Evolutionary conservation across 2,888 invertebrate genomes (phyloP), one percentile per base, ranked within the genome.

Genomic region (Limnephilus marmoratus): DNA sequence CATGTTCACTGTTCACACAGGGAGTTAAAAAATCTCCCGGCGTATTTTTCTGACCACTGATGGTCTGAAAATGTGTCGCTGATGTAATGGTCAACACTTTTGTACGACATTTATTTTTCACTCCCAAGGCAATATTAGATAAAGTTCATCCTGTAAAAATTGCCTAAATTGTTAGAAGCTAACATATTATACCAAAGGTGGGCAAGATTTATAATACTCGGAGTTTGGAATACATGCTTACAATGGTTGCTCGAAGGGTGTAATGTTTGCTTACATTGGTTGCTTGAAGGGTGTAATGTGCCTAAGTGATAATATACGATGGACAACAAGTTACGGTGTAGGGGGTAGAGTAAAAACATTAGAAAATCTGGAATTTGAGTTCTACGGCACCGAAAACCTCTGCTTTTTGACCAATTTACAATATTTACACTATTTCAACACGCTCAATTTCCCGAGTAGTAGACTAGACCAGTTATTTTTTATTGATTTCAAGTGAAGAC

Each of bases 401-500:
- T 24, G 68, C 7, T n/a, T 68, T 9, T 9, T n/a, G n/a, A 24
- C 68, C n/a, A 68, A 7, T 68, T 68, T 68, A n/a, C 24, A 68
- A 53, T 53, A 18, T 53, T 18, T 53, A 53, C 18, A 81, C 13
- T 81, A 81, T 81, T 81, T 81, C 13, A 31, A 81, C 9, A 34
- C 82, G 13, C 18, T 82, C 18, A 83, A 85, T 41, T 18, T 24
- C 85, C 34, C 34, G 37, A 85, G 41, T n/a, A 85, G 41, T n/a
- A 9, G 68, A n/a, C 53, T 1, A 2, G 31, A n/a, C n/a, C 12
- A 41, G 31, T 18, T 87, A 86, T 87, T 87, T 87, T 87, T 53
- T 87, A 87, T 87, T 53, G 87, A 85, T 85, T 85, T 85, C 31
- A 41, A 85, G 85, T 85, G 12, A 85, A 85, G 41, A 41, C 41